These are phyloP conservation scores for Steatocranus sp. DNA, from an alignment of 2,797 vertebrate genomes.

Conservation along the genomic window DNA sequence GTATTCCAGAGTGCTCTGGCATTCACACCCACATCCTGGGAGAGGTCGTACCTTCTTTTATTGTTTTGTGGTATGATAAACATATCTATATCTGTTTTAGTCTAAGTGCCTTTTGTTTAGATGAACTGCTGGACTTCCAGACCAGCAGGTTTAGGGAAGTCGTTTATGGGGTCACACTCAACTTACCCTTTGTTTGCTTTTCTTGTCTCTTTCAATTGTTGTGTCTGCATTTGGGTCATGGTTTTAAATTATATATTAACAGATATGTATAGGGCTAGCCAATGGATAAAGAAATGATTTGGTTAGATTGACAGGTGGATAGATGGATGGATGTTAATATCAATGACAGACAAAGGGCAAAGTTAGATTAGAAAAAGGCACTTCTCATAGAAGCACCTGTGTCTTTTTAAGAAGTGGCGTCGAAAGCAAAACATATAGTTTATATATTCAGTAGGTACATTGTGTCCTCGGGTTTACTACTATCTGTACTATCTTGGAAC, in stretches of 20 bases:
- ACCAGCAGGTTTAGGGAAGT: no score
- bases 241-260: not conserved
- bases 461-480: not conserved
- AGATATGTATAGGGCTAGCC: not conserved
- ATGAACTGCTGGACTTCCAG: no score
- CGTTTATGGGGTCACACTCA: no score
- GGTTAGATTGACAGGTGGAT: not conserved
- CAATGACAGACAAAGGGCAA: not conserved
- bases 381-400: not conserved
- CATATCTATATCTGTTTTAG: no score
- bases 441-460: not conserved
- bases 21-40: no score
- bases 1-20: no score
- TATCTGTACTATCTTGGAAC: not conserved
- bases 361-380: not conserved
- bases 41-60: no score
- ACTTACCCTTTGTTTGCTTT: not conserved
- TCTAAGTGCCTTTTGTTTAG: no score
- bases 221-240: not conserved
- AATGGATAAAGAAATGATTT: not conserved
- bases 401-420: not conserved
- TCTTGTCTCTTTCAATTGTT: not conserved
- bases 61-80: no score
- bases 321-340: not conserved
- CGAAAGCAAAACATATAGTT: not conserved